These are phyloP conservation scores for Rhynchomys soricoides DNA, from an alignment of 2,113 vertebrate genomes.

Conservation along the genomic window DNA sequence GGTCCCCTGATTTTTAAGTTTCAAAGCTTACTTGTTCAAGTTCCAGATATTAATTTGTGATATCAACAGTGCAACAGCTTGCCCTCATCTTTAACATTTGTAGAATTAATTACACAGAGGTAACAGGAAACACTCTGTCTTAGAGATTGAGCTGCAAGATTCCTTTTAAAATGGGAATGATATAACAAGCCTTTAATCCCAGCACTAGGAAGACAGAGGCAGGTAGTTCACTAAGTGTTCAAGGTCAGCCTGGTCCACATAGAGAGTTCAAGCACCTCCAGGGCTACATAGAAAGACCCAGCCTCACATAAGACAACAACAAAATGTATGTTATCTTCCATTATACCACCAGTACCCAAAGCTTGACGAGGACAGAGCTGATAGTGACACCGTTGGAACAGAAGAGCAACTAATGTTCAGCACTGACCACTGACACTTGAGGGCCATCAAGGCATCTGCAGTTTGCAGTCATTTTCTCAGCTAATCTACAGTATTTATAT, in stretches of 20 bases:
- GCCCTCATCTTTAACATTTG: not conserved
- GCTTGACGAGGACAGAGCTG: not conserved
- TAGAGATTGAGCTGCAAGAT: not conserved
- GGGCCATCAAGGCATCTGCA: not conserved
- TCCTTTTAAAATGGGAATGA: not conserved
- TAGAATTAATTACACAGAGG: not conserved
- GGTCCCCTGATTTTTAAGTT: slow-evolving; percentile 37
- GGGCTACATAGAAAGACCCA: not conserved
- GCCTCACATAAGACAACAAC: not conserved
- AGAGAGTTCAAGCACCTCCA: not conserved
- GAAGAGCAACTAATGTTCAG: not conserved
- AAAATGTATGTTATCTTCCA: not conserved
- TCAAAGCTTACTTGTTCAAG: slow-evolving; percentile 12
- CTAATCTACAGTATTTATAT: not conserved
- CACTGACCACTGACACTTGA: not conserved
- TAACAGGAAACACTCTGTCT: not conserved
- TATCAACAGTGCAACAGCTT: not conserved
- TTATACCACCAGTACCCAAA: not conserved
- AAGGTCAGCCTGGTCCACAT: not conserved
- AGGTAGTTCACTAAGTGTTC: not conserved
- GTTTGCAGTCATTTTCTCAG: not conserved
- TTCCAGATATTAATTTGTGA: not conserved
- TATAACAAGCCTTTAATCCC: not conserved
- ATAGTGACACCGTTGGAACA: not conserved
- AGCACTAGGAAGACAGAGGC: not conserved